These are phyloP conservation scores for Latrodectus geometricus DNA, from an alignment of 1,140 invertebrate genomes.

Conservation along the genomic window DNA sequence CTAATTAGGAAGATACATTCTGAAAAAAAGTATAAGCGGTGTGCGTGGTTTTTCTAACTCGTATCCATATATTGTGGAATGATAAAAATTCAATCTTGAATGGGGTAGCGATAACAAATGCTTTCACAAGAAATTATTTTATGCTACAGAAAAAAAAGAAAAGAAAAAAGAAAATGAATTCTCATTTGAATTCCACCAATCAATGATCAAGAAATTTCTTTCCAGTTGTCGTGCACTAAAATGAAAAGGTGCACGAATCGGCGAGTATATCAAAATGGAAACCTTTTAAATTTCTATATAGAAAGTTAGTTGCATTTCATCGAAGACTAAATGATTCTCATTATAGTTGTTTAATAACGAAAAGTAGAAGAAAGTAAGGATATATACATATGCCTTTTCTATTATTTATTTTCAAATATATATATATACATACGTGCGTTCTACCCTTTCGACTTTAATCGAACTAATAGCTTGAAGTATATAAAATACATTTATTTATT, in stretches of 20 bases:
- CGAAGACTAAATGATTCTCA: slow-evolving; percentile 41
- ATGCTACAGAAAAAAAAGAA: too few relatives aligned
- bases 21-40: too few relatives aligned
- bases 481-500: slow-evolving; percentile 26
- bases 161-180: too few relatives aligned
- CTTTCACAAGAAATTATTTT: too few relatives aligned
- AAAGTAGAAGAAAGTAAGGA: slow-evolving; percentile 22
- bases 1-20: too few relatives aligned
- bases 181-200: too few relatives aligned
- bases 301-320: slow-evolving; percentile 8
- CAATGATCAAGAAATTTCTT: too few relatives aligned
- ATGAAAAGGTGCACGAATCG: slow-evolving; percentile 46
- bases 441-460: slow-evolving; percentile 39
- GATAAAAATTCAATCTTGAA: too few relatives aligned
- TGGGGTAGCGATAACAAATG: too few relatives aligned
- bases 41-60: too few relatives aligned
- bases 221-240: slow-evolving; percentile 16
- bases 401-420: slow-evolving; percentile 40
- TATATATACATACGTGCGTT: slow-evolving; percentile 6
- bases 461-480: slow-evolving; percentile 54
- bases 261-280: slow-evolving; percentile 30
- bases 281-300: slow-evolving; percentile 43
- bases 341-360: slow-evolving; percentile 35
- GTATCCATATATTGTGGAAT: too few relatives aligned
- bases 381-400: slow-evolving; percentile 24